Conservation (phyloP, 1,140 invertebrate species). For the Lepidurus packardi region DNA sequence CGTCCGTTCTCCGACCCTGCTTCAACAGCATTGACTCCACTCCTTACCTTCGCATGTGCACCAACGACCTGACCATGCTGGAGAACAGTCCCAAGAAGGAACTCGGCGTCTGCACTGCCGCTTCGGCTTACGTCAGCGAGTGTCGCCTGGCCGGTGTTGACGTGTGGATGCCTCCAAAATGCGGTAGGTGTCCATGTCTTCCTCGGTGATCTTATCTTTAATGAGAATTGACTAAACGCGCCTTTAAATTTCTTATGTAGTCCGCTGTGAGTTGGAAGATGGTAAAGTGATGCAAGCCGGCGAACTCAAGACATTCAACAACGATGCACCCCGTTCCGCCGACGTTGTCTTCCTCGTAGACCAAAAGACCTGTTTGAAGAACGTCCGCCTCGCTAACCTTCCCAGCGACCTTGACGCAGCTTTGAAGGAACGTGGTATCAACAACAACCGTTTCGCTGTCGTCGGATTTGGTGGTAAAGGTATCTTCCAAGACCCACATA, state of each 20-base stretch:
- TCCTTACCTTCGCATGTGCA: conserved; percentile 46
- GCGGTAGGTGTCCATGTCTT: conserved; percentile 42
- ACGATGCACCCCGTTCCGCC: conserved; percentile 42
- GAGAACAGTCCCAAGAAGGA: conserved; percentile 39
- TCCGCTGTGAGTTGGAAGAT: conserved; percentile 42
- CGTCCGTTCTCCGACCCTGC: conserved; percentile 49
- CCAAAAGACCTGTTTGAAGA: conserved; percentile 44
- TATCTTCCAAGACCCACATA: conserved; percentile 40
- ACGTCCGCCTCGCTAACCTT: conserved; percentile 35
- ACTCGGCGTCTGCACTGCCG: conserved; percentile 44
- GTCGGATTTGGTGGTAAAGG: conserved; percentile 49
- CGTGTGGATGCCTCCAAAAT: conserved; percentile 45
- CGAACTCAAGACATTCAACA: conserved; percentile 41
- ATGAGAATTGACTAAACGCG: not conserved
- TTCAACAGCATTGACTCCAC: conserved; percentile 46
- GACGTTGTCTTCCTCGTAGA: conserved; percentile 54
- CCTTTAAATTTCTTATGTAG: conserved; percentile 36
- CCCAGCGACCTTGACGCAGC: conserved; percentile 43
- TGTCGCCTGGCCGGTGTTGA: conserved; percentile 45
- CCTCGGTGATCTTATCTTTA: conserved; percentile 1
- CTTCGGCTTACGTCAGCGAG: conserved; percentile 46
- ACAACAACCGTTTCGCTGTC: conserved; percentile 47
- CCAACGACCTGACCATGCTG: conserved; percentile 42
- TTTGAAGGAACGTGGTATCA: conserved; percentile 42
- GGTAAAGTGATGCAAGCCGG: conserved; percentile 42